Base-by-base conservation (phyloP, 2,888 invertebrate genomes). In the Nomada ferruginata region DNA sequence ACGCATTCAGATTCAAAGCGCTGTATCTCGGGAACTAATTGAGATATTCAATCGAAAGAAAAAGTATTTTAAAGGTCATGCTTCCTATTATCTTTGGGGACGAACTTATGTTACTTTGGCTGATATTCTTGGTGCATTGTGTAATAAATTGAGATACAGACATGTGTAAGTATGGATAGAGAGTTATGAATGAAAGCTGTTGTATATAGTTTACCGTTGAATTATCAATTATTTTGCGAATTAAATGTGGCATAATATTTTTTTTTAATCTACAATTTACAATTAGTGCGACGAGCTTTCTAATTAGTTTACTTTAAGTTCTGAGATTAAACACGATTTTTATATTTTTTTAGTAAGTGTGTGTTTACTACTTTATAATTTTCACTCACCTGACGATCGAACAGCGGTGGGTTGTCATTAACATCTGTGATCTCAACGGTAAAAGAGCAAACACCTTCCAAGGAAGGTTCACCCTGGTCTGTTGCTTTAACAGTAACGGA, bases 371-470 rank as follows among this genome's bases (percentile, higher is more conserved):
- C 23, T 20, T 26, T 44, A 55, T 23, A n/a, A n/a, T 44, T 57
- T 61, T 57, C 36, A 87, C 94, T 94, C 95, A 98, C 98, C 96
- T 98, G 98, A 95, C 98, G 95, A 94, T 98, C 98, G 94, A 98
- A 98, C 70, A 98, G 94, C 11, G 98, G 98, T 10, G 98, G 98
- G 94, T 99, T 99, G 94, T 99, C 99, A 92, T 99, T 99, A 61
- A 98, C 98, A 94, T 99, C 99, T 1, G 98, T 98, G 72, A 99
- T 98, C 95, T 98, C 98, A 64, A 99, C 99, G 20, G 98, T 98
- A 93, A 99, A 99, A 10, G 99, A 99, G 94, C 99, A 99, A 87
- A 99, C 99, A 42, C 99, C 99, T 94, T 99, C 99, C 87, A 99
- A 94, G 0, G 98, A 98, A 1, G 99, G 99, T 93, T 98, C 98